A percentile compares a stretch with the other conserved stretches of the same genome.
phyloP scores from a whole-genome alignment of 2,797 vertebrate species.

The Cygnus olor region DNA sequence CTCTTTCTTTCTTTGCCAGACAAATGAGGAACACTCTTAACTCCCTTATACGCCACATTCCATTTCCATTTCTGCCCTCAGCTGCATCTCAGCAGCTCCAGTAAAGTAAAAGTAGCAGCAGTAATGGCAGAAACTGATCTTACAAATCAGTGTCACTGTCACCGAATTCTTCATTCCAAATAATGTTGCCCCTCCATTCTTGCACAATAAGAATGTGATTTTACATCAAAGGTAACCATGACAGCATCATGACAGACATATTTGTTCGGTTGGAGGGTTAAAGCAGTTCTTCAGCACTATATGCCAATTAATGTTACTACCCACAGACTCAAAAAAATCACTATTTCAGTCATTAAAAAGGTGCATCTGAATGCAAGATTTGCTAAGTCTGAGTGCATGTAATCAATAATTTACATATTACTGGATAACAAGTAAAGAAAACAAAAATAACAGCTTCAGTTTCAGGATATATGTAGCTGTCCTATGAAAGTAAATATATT shows the following conservation, averaged over 20 bases:
- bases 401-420: slow-evolving; percentile 70
- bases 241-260: slow-evolving; percentile 15
- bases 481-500: slow-evolving; percentile 64
- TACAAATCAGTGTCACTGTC: background rate
- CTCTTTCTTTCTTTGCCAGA: background rate
- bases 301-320: background rate
- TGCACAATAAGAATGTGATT: background rate
- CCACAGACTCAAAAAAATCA: background rate
- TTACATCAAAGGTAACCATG: slow-evolving; percentile 20
- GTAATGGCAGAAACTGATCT: background rate
- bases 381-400: slow-evolving; percentile 35
- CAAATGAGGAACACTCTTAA: background rate
- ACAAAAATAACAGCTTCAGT: slow-evolving; percentile 66
- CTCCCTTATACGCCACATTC: background rate
- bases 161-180: background rate
- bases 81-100: background rate
- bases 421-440: slow-evolving; percentile 58
- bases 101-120: background rate
- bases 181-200: background rate
- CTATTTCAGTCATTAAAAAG: slow-evolving; percentile 56
- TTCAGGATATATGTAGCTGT: slow-evolving; percentile 56
- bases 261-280: slow-evolving; percentile 6
- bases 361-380: slow-evolving; percentile 48
- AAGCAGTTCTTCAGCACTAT: background rate
- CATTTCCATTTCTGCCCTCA: background rate